Conservation (phyloP, 2,113 vertebrate species). For the Rostratula benghalensis region DNA sequence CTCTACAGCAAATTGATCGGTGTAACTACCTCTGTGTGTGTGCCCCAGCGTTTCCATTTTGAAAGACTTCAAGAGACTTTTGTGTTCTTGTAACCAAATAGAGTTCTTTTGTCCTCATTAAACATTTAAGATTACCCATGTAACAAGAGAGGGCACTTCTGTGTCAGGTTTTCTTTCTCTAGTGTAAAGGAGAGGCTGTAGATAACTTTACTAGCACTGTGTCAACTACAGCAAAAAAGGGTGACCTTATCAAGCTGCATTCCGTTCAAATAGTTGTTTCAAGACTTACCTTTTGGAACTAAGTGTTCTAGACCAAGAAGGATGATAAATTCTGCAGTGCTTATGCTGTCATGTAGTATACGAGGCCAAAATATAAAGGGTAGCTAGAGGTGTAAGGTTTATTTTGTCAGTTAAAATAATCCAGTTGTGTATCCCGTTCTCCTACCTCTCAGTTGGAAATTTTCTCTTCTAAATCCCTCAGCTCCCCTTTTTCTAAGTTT, state of each 20-base stretch:
- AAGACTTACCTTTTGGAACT: not conserved
- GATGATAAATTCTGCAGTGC: not conserved
- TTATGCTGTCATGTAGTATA: not conserved
- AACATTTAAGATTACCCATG: not conserved
- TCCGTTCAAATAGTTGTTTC: not conserved
- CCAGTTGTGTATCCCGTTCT: not conserved
- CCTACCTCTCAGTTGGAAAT: not conserved
- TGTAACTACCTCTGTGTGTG: too few relatives aligned
- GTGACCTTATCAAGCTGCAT: not conserved
- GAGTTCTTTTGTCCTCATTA: constrained; percentile 59
- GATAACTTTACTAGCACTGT: not conserved
- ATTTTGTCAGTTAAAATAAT: not conserved
- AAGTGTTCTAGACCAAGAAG: not conserved
- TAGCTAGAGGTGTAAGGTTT: not conserved
- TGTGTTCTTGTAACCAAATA: constrained; percentile 45
- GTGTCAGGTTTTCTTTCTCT: not conserved
- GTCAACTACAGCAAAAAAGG: not conserved
- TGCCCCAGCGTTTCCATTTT: too few relatives aligned
- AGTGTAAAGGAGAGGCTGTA: not conserved
- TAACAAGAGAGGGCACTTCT: constrained; percentile 5
- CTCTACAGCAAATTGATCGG: not conserved
- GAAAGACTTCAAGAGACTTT: not conserved
- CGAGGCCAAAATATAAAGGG: not conserved
- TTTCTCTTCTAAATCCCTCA: not conserved
- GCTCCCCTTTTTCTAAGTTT: not conserved